A percentile compares a stretch with the other conserved stretches of the same genome.
These are phyloP conservation scores for Cheilosia scutellata DNA, from an alignment of 2,888 invertebrate genomes.

Conservation along the genomic window DNA sequence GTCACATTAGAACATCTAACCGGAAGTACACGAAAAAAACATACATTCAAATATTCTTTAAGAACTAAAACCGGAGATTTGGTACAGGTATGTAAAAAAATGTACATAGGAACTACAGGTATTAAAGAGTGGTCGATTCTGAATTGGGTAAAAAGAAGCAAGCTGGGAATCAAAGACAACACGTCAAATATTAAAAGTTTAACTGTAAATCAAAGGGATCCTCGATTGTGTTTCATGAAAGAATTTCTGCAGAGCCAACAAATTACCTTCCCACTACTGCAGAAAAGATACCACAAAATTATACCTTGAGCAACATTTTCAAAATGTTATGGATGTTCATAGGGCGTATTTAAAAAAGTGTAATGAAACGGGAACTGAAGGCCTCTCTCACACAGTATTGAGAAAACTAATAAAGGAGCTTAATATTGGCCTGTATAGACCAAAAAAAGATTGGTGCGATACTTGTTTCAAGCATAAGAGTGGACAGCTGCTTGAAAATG, in stretches of 20 bases:
- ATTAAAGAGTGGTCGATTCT: background rate
- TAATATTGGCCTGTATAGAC: conserved; percentile 11
- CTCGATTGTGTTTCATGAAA: background rate
- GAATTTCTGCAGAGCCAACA: background rate
- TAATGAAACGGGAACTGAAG: background rate
- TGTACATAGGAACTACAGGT: too few species aligned
- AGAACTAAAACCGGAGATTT: too few species aligned
- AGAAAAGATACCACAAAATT: background rate
- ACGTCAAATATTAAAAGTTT: background rate
- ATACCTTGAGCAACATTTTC: conserved; percentile 9
- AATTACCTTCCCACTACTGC: background rate
- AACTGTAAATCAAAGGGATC: background rate
- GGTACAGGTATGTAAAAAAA: too few species aligned
- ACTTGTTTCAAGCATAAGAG: too few species aligned
- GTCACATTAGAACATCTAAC: too few species aligned
- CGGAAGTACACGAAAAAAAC: too few species aligned
- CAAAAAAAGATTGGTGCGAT: conserved; percentile 19
- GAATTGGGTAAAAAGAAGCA: background rate
- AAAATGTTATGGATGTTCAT: background rate
- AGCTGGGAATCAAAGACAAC: background rate
- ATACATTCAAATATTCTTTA: too few species aligned
- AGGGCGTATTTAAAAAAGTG: background rate
- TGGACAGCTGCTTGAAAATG: too few species aligned
- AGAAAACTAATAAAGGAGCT: background rate
- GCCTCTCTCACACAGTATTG: background rate